Base-by-base conservation (phyloP, 2,888 invertebrate species). In the Watsonalla binaria region DNA sequence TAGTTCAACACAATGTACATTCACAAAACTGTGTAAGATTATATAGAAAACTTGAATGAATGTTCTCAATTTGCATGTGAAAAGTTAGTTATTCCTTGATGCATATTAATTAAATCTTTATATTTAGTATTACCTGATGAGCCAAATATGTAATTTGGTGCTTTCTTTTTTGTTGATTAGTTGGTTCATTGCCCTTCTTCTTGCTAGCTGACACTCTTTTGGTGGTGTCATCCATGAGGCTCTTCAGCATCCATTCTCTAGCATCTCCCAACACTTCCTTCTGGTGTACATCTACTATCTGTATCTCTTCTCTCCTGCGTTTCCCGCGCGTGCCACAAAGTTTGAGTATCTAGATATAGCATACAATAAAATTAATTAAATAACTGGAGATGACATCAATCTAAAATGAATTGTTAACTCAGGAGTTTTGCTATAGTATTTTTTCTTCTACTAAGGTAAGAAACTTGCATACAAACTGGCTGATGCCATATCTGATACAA, bases 121-220 rank as follows among this genome's bases (percentile, higher is more conserved):
- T n/a, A n/a, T n/a, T n/a, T n/a, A n/a, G n/a, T n/a, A n/a, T 39
- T 69, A 94, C 94, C 92, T 94, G 94, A 80, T 95, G 95, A 24
- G 98, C 98, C 64, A 99, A 92, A 82, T 98, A 98, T 0, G 98
- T 98, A 68, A 99, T 98, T 91, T 99, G 98, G 92, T 99, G 98
- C 82, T 98, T 98, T 64, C 95, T 92, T 64, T 94, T 93, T 53
- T 96, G 96, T 63, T 93, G 93, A 8, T 90, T 91, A n/a, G 94
- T 93, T 0, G 95, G 94, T 64, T 78, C 92, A 76, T 82, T 92
- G 76, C 75, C 92, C 84, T 68, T 88, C 90, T 80, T 92, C 93
- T 86, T 92, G 78, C 92, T 78, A 62, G 89, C 76, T 54, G 81
- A 92, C 72, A 76, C 90, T 61, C 82, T 89, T 82, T 68, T 91